Conservation (phyloP, 2,888 invertebrate species). For the Andrena bucephala region DNA sequence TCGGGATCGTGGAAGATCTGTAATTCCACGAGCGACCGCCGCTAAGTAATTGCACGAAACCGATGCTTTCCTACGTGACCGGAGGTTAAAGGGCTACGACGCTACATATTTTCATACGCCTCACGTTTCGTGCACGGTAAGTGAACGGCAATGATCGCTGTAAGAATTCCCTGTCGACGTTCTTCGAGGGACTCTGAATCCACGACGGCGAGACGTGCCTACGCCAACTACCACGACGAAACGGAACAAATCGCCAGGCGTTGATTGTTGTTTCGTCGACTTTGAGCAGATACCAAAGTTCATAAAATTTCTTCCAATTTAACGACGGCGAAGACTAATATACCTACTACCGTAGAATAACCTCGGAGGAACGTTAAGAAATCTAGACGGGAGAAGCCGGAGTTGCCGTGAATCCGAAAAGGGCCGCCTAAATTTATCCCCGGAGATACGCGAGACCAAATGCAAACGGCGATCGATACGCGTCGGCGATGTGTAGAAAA, state of each 20-base stretch:
- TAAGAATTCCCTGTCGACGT: constrained; percentile 13
- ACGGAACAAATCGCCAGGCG: neutral
- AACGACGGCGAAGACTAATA: neutral
- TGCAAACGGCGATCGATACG: constrained; percentile 39
- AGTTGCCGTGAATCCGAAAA: constrained; percentile 26
- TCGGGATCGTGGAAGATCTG: constrained; percentile 7
- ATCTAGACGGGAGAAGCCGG: neutral
- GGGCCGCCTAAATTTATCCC: constrained; percentile 43
- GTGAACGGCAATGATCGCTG: constrained; percentile 24
- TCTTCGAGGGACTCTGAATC: neutral
- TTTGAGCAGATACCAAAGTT: neutral
- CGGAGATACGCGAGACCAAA: constrained; percentile 33
- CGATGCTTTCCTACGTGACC: constrained; percentile 19
- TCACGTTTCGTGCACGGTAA: constrained; percentile 37
- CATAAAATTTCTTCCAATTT: neutral
- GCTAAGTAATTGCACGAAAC: constrained; percentile 33
- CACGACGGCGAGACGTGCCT: neutral
- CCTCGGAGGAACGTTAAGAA: neutral
- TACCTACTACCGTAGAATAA: neutral
- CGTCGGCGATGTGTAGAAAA: constrained; percentile 1
- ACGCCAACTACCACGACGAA: neutral
- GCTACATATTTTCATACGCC: constrained; percentile 29
- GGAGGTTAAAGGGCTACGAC: neutral
- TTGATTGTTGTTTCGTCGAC: neutral
- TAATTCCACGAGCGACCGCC: constrained; percentile 1